Evolutionary conservation across 1,140 invertebrate genomes (phyloP).

Genomic region (Drosophila nigrodunni): DNA sequence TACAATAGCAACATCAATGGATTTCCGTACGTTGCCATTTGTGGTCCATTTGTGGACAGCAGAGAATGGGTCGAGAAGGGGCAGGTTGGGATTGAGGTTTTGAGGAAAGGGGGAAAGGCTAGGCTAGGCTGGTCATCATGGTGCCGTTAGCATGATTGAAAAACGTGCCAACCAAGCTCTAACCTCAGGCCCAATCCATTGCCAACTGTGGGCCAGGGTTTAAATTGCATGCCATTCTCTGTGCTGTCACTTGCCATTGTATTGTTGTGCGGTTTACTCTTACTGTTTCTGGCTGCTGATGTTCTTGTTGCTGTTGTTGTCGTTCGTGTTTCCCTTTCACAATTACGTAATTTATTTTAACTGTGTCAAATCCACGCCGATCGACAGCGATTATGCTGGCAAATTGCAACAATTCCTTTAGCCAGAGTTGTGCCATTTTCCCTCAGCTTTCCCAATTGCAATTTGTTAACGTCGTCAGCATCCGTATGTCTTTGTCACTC

Average conservation of each 20-base stretch:
- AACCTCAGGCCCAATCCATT: slow-evolving; percentile 34
- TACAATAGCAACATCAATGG: slow-evolving; percentile 74
- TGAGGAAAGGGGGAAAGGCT: neutral
- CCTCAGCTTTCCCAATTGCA: slow-evolving; percentile 46
- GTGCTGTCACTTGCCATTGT: slow-evolving; percentile 61
- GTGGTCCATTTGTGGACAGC: slow-evolving; percentile 72
- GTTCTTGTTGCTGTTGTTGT: slow-evolving; percentile 22
- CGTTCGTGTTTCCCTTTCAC: slow-evolving; percentile 52
- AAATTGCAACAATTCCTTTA: slow-evolving; percentile 77
- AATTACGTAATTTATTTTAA: slow-evolving; percentile 84
- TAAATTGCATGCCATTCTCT: slow-evolving; percentile 68
- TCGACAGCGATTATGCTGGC: slow-evolving; percentile 80
- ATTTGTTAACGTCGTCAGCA: slow-evolving; percentile 77
- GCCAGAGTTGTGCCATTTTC: slow-evolving; percentile 1
- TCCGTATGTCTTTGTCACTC: slow-evolving; percentile 34
- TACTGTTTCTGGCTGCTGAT: slow-evolving; percentile 36
- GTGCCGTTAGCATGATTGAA: slow-evolving; percentile 79
- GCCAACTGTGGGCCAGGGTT: slow-evolving; percentile 26
- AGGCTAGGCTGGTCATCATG: slow-evolving; percentile 46
- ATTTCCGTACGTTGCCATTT: slow-evolving; percentile 79
- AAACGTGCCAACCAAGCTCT: slow-evolving; percentile 63
- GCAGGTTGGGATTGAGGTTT: neutral
- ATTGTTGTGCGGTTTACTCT: slow-evolving; percentile 43
- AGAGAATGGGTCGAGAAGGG: slow-evolving; percentile 1
- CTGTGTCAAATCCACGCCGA: slow-evolving; percentile 82